Percentiles rank a stretch among this genome's conserved stretches.
Evolutionary conservation across 2,797 vertebrate genomes (phyloP).

Genomic region (Steatocranus sp.): DNA sequence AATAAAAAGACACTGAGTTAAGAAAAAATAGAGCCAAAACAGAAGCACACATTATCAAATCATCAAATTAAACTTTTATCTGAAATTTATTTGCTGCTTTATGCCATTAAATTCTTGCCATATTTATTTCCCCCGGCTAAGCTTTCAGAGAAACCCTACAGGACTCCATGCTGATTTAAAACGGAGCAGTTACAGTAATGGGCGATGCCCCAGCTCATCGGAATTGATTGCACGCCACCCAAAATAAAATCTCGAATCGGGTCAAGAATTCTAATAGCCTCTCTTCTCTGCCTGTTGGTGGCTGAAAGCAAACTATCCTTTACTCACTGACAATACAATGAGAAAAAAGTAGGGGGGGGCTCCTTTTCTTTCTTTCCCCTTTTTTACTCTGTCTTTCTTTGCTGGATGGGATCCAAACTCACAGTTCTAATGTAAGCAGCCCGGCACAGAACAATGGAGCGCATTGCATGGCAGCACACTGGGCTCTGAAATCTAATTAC

Average conservation of each 20-base stretch:
- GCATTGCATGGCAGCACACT: constrained; percentile 58
- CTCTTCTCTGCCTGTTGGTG: not conserved
- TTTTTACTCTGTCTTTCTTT: constrained; percentile 9
- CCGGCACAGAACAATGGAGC: constrained; percentile 41
- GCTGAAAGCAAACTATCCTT: constrained; percentile 32
- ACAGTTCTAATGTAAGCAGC: constrained; percentile 56
- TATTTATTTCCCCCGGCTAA: not conserved
- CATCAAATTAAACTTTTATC: constrained; percentile 7
- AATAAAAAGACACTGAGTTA: not conserved
- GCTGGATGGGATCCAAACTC: constrained; percentile 55
- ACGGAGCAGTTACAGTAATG: constrained; percentile 21
- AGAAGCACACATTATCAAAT: not conserved
- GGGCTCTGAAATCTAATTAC: constrained; percentile 94
- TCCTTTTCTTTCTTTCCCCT: not conserved
- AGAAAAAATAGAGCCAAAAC: not conserved
- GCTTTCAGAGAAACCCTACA: constrained; percentile 1
- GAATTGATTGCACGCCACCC: constrained; percentile 2
- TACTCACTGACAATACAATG: constrained; percentile 27
- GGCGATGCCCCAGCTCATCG: constrained; percentile 3
- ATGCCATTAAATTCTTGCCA: not conserved
- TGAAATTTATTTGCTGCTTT: not conserved
- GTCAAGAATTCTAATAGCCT: constrained; percentile 27
- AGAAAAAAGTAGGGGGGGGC: not conserved
- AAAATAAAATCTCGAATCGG: constrained; percentile 36
- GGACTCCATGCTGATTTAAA: constrained; percentile 14